Evolutionary conservation across 2,797 vertebrate genomes (phyloP), one percentile per base, ranked within the genome.

Genomic region (Diplodus puntazzo): DNA sequence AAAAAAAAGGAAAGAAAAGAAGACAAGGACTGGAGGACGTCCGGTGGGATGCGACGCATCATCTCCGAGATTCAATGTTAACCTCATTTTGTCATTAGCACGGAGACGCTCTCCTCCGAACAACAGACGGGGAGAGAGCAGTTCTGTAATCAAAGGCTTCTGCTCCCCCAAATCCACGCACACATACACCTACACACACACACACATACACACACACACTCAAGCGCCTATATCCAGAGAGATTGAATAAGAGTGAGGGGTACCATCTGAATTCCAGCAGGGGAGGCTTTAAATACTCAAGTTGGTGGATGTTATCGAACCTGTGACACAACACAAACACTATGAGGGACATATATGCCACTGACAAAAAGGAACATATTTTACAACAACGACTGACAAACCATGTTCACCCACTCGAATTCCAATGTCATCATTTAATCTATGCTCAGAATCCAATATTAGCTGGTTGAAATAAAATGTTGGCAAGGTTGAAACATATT

Each of bases 51-150:
- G 83, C 57, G 13, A 50, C 70, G 61, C 87, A 91, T 92, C 90
- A 90, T 93, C 86, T 90, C 75, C 17, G 69, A 90, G 80, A 92
- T 94, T 91, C 89, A 88, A 74, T 76, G 90, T 90, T 94, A 91
- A 93, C 92, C 91, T 92, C 87, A 90, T 92, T 91, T 93, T 93
- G 90, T 91, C 87, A 85, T 92, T 92, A 94, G 74, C 43, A 64
- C 82, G n/a, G 79, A 87, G 80, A 80, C n/a, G 78, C 80, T 89
- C 86, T 86, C 20, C 73, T 86, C 72, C 46, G 49, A 69, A 85
- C 84, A 83, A 87, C 79, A 84, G 75, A 78, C 79, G 57, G 61
- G 68, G 53, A 84, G 82, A 61, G 57, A 87, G 85, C 78, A 75
- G 83, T 60, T 85, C 66, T 61, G 54, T 85, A 91, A 92, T 94